phyloP scores from a whole-genome alignment of 2,113 vertebrate species.

The Morone saxatilis region DNA sequence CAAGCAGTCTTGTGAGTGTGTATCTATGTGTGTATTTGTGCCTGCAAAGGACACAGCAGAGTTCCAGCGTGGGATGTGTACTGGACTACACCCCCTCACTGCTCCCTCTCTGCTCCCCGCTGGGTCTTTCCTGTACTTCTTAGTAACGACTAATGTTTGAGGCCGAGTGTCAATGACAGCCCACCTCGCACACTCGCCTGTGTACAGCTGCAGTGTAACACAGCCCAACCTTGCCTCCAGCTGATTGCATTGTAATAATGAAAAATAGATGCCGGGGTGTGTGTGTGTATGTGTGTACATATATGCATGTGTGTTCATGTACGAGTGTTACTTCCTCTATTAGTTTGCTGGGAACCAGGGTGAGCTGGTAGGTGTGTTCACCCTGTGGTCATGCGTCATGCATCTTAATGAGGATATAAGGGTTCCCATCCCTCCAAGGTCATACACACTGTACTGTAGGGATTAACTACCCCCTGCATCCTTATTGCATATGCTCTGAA shows the following conservation, averaged over 20 bases:
- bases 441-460: conserved; percentile 58
- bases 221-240: conserved; percentile 67
- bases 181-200: conserved; percentile 53
- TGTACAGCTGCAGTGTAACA: conserved; percentile 49
- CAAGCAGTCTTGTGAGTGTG: conserved; percentile 36
- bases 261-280: conserved; percentile 67
- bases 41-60: conserved; percentile 53
- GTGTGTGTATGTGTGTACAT: not conserved
- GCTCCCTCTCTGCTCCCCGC: conserved; percentile 33
- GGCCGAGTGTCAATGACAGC: conserved; percentile 71
- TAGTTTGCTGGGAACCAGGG: conserved; percentile 35
- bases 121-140: conserved; percentile 57
- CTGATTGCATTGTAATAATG: conserved; percentile 68
- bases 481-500: conserved; percentile 53
- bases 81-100: conserved; percentile 17
- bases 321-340: conserved; percentile 30
- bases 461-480: conserved; percentile 62
- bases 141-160: conserved; percentile 55
- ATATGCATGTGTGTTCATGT: conserved; percentile 11
- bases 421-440: conserved; percentile 73
- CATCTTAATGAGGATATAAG: conserved; percentile 78
- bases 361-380: conserved; percentile 52
- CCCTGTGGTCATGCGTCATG: conserved; percentile 62
- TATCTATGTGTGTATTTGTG: conserved; percentile 41
- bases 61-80: conserved; percentile 48